A percentile compares a stretch with the other conserved stretches of the same genome.
These are phyloP conservation scores for Eupithecia exiguata DNA, from an alignment of 2,888 invertebrate genomes.

Conservation along the genomic window DNA sequence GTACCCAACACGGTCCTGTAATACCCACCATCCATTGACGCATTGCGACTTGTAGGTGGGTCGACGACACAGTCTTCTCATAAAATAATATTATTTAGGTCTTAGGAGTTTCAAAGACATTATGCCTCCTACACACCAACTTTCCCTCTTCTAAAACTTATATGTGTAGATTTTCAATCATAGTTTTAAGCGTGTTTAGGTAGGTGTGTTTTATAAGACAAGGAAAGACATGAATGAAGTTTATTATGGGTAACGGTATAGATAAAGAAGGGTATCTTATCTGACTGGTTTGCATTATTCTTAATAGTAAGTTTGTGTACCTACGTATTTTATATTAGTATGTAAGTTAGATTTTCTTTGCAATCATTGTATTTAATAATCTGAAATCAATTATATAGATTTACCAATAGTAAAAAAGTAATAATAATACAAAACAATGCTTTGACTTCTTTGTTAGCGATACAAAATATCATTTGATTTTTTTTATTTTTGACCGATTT, in stretches of 20 bases:
- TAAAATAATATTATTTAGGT: neutral
- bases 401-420: neutral
- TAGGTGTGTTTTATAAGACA: neutral
- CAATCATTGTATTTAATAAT: neutral
- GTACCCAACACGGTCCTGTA: neutral
- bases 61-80: neutral
- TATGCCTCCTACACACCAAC: neutral
- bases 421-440: neutral
- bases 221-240: neutral
- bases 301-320: neutral
- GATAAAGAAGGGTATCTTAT: neutral
- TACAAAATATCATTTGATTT: neutral
- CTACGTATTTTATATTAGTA: neutral
- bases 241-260: neutral
- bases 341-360: neutral
- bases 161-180: slow-evolving; percentile 2
- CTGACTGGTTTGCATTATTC: slow-evolving; percentile 4
- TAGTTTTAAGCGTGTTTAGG: slow-evolving; percentile 1
- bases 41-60: neutral
- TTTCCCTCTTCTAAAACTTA: neutral
- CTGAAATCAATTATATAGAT: neutral
- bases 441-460: neutral
- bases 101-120: neutral
- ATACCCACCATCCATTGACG: neutral
- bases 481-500: neutral